Conservation (phyloP, 2,888 invertebrate species). For the Caenorhabditis imperialis region DNA sequence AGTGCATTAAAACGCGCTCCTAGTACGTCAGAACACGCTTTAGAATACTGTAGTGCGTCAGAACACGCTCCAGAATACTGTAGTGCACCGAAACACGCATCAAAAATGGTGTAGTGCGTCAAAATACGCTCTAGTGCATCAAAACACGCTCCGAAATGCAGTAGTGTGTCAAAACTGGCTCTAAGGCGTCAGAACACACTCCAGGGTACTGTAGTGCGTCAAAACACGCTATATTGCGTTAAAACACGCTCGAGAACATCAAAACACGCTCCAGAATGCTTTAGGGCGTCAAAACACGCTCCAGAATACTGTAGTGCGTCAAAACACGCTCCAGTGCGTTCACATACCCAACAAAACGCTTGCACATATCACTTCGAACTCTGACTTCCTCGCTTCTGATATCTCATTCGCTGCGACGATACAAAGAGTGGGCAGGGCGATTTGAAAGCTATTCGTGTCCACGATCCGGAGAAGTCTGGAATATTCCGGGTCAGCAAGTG, state of each 20-base stretch:
- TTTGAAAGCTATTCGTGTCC: slow-evolving; percentile 22
- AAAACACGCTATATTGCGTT: neutral
- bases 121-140: neutral
- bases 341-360: slow-evolving; percentile 20
- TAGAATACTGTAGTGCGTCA: slow-evolving; percentile 5
- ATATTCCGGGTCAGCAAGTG: no score
- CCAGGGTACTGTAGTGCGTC: no score
- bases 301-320: no score
- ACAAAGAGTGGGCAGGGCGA: slow-evolving; percentile 54
- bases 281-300: no score
- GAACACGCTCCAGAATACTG: no score
- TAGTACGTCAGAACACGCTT: slow-evolving; percentile 2
- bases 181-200: neutral
- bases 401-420: slow-evolving; percentile 40
- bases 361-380: slow-evolving; percentile 26
- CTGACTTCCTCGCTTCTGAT: neutral
- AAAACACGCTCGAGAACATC: slow-evolving; percentile 13
- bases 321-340: neutral
- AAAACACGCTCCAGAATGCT: no score
- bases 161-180: slow-evolving; percentile 18
- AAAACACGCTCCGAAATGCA: slow-evolving; percentile 15
- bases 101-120: no score
- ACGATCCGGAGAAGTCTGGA: slow-evolving; percentile 30
- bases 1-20: neutral
- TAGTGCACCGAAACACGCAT: no score